These are phyloP conservation scores for Gari tellinella DNA, from an alignment of 2,888 invertebrate genomes.

Conservation along the genomic window DNA sequence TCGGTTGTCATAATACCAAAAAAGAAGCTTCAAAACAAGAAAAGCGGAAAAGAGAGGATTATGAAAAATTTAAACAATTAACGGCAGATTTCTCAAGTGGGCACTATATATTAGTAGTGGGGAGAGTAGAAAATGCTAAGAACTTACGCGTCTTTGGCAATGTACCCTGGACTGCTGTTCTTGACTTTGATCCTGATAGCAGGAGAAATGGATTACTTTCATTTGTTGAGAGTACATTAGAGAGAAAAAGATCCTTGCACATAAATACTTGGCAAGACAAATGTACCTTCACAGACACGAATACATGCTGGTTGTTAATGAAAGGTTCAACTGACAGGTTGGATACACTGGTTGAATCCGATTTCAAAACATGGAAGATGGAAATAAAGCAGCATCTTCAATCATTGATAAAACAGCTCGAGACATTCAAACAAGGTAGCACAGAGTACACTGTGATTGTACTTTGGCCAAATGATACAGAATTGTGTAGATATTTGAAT, in stretches of 20 bases:
- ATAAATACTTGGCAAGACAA: conserved; percentile 40
- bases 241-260: conserved; percentile 37
- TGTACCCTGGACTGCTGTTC: conserved; percentile 66
- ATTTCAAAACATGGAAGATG: conserved; percentile 49
- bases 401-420: conserved; percentile 38
- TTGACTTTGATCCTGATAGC: conserved; percentile 60
- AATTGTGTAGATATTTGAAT: background rate
- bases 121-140: conserved; percentile 17
- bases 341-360: conserved; percentile 42
- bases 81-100: conserved; percentile 50
- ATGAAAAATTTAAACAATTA: conserved; percentile 15
- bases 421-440: conserved; percentile 48
- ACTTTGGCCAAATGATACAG: conserved; percentile 33
- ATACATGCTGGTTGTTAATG: conserved; percentile 54
- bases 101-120: conserved; percentile 60
- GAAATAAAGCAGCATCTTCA: conserved; percentile 29
- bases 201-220: conserved; percentile 59
- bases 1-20: too few species aligned
- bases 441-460: conserved; percentile 44
- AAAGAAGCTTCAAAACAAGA: background rate
- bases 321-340: conserved; percentile 57
- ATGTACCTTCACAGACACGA: conserved; percentile 32
- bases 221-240: conserved; percentile 34
- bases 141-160: conserved; percentile 41
- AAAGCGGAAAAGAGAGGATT: background rate